Evolutionary conservation across 1,140 invertebrate genomes (phyloP).

Genomic region (Probaryconus sp.): DNA sequence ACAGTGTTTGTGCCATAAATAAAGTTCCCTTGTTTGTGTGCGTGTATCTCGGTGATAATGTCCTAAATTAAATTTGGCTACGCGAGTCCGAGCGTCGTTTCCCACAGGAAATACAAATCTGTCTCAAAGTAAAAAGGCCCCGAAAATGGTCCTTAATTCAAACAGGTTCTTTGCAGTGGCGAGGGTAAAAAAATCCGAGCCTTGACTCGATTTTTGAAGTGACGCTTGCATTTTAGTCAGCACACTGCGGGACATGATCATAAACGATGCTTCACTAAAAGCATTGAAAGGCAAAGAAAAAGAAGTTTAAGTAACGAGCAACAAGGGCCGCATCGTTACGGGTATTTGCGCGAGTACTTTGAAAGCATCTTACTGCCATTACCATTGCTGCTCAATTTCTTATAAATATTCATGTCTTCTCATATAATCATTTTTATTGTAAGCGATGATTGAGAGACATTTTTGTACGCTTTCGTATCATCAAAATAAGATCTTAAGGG

Average conservation of each 20-base stretch:
- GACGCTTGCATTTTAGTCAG: constrained; percentile 57
- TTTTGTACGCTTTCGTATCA: constrained; percentile 19
- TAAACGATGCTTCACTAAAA: constrained; percentile 57
- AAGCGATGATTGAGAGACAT: constrained; percentile 47
- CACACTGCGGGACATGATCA: constrained; percentile 32
- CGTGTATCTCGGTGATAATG: constrained; percentile 8
- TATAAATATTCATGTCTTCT: constrained; percentile 58
- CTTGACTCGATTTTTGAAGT: constrained; percentile 44
- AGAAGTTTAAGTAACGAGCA: constrained; percentile 60
- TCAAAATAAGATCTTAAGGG: constrained; percentile 32
- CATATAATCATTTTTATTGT: constrained; percentile 52
- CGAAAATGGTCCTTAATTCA: constrained; percentile 46
- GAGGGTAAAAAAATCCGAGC: constrained; percentile 37
- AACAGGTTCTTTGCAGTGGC: constrained; percentile 58
- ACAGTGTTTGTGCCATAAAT: too few relatives aligned
- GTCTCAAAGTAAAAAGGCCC: constrained; percentile 35
- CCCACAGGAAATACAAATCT: constrained; percentile 39
- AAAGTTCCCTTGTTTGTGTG: too few relatives aligned
- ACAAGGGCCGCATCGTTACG: constrained; percentile 57
- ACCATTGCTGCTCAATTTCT: constrained; percentile 55
- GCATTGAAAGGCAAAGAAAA: constrained; percentile 54
- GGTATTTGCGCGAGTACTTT: constrained; percentile 57
- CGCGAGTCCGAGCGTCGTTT: constrained; percentile 19
- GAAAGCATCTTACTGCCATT: constrained; percentile 52
- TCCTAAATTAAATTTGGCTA: constrained; percentile 11